Evolutionary conservation across 1,140 invertebrate genomes (phyloP).

Genomic region (Ostrea edulis): DNA sequence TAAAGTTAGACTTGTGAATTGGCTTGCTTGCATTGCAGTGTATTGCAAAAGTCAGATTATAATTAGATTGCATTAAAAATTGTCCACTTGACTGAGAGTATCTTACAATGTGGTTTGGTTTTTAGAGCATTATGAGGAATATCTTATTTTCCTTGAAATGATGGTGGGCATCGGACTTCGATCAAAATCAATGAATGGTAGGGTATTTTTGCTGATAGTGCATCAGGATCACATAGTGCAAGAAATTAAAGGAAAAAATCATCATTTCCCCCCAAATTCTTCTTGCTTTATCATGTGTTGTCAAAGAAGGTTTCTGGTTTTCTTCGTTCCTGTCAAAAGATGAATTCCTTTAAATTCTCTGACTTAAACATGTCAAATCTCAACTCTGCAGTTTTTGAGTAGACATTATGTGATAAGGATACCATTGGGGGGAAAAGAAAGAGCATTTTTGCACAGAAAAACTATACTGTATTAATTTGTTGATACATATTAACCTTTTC

Average conservation of each 20-base stretch:
- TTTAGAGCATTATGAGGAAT: too few relatives aligned
- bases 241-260: not conserved
- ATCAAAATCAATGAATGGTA: not conserved
- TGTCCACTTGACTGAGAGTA: too few relatives aligned
- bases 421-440: not conserved
- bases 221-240: constrained; percentile 2
- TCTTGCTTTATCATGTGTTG: constrained; percentile 8
- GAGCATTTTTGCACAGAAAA: not conserved
- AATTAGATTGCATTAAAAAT: too few relatives aligned
- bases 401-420: not conserved
- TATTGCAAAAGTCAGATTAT: too few relatives aligned
- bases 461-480: constrained; percentile 1
- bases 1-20: too few relatives aligned
- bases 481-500: constrained; percentile 14
- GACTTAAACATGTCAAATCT: not conserved
- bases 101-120: too few relatives aligned
- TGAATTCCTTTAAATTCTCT: not conserved
- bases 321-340: not conserved
- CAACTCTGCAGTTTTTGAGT: not conserved
- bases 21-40: too few relatives aligned
- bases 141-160: not conserved
- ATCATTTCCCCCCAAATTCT: not conserved
- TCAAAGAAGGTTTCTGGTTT: constrained; percentile 21
- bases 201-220: not conserved
- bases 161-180: not conserved